These are phyloP conservation scores for Nephrotoma appendiculata DNA, from an alignment of 2,888 invertebrate species.

Conservation along the genomic window DNA sequence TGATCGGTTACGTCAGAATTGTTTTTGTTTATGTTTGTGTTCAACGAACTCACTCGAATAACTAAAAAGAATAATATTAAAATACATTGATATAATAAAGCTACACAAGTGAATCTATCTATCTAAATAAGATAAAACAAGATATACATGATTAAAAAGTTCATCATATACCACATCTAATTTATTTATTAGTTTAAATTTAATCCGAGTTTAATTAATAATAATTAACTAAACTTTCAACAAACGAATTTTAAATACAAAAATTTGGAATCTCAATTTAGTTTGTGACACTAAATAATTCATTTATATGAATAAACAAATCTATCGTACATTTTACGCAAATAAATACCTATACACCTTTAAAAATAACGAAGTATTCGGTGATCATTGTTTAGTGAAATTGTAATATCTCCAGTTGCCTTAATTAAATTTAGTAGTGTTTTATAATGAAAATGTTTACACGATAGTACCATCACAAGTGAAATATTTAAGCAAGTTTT, in stretches of 20 bases:
- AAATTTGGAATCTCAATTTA: not conserved
- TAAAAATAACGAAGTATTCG: not conserved
- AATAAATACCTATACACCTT: not conserved
- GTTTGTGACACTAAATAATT: not conserved
- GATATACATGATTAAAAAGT: too few relatives aligned
- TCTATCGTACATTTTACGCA: not conserved
- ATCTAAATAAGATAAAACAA: not conserved
- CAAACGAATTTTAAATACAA: not conserved
- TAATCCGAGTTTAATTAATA: not conserved
- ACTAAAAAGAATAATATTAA: not conserved
- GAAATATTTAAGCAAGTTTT: not conserved
- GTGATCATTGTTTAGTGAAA: not conserved
- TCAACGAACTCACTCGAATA: not conserved
- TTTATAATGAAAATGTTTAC: not conserved
- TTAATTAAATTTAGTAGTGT: not conserved
- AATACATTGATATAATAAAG: not conserved
- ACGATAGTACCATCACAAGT: not conserved
- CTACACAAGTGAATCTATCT: not conserved
- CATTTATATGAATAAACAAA: not conserved
- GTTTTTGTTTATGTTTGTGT: not conserved
- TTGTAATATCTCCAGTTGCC: not conserved
- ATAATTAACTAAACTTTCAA: not conserved
- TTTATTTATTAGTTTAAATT: not conserved
- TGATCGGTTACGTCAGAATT: not conserved
- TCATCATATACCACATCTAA: too few relatives aligned